Base-by-base conservation (phyloP, 2,797 vertebrate species). In the Champsocephalus gunnari region DNA sequence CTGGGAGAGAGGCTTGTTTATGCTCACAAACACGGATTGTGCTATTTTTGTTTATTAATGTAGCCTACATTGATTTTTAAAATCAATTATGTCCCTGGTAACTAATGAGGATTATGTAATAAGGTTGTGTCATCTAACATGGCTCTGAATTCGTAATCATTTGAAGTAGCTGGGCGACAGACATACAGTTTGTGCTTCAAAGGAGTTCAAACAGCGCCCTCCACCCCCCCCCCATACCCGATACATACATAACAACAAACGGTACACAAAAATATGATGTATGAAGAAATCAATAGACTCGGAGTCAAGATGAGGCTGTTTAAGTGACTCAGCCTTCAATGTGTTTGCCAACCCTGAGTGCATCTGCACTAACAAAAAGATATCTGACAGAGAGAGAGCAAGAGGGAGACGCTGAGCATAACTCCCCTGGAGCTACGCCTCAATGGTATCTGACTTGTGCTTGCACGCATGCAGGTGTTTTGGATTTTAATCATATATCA, bases 271-370 rank as follows among this genome's bases (percentile, higher is more conserved):
- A 75, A 74, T 80, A 69, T 71, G 79, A 87, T 74, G 73, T 79
- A 80, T 70, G 75, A 80, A 79, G 75, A 84, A 89, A 89, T 89
- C 81, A 87, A 90, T 87, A 74, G 69, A 84, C 71, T 56, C 79
- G 85, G 88, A 90, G 81, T 92, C 82, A 80, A 84, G 86, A 88
- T 69, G 67, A 82, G 83, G 77, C 78, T 86, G 83, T 86, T 87
- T 81, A 83, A 87, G 78, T 89, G 91, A 93, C 71, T 93, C 88
- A 90, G 79, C 57, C 79, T 78, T 77, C 73, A 60, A 71, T 86
- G 88, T 87, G 81, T 85, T 87, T 89, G 84, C 83, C 85, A 88
- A 81, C 77, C 71, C 73, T 76, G 75, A 88, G 67, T 76, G 86
- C 84, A 87, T 91, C 85, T 86, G 86, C 80, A 73, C 68, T 43